phyloP scores from a whole-genome alignment of 2,113 vertebrate species.

The Pluvianellus socialis region DNA sequence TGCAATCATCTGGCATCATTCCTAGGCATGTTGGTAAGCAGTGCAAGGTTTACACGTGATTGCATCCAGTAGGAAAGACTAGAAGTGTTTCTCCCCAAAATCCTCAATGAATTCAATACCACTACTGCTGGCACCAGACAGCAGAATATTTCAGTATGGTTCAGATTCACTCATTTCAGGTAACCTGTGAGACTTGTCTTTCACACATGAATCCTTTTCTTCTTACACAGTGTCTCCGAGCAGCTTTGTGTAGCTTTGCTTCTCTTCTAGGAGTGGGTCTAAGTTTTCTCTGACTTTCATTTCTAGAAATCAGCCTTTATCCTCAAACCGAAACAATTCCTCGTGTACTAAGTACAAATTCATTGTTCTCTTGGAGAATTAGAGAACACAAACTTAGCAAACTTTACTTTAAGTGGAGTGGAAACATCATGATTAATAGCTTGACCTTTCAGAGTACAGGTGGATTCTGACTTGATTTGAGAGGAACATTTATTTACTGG shows the following conservation, averaged over 20 bases:
- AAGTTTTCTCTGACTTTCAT: not conserved
- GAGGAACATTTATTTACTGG: not conserved
- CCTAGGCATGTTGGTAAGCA: slow-evolving; percentile 88
- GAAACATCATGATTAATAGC: not conserved
- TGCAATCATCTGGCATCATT: slow-evolving; percentile 82
- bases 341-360: not conserved
- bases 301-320: not conserved
- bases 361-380: not conserved
- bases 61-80: not conserved
- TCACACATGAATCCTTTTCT: not conserved
- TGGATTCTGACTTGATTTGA: not conserved
- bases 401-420: not conserved
- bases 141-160: not conserved
- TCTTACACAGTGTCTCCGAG: not conserved
- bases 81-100: not conserved
- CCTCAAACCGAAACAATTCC: not conserved
- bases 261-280: not conserved
- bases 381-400: not conserved
- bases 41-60: not conserved
- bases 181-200: not conserved
- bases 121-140: not conserved
- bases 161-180: not conserved
- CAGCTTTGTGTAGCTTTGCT: not conserved
- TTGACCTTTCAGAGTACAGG: not conserved
- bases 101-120: not conserved